These are phyloP conservation scores for Carcharodon carcharias DNA, from an alignment of 2,797 vertebrate genomes.

Conservation along the genomic window DNA sequence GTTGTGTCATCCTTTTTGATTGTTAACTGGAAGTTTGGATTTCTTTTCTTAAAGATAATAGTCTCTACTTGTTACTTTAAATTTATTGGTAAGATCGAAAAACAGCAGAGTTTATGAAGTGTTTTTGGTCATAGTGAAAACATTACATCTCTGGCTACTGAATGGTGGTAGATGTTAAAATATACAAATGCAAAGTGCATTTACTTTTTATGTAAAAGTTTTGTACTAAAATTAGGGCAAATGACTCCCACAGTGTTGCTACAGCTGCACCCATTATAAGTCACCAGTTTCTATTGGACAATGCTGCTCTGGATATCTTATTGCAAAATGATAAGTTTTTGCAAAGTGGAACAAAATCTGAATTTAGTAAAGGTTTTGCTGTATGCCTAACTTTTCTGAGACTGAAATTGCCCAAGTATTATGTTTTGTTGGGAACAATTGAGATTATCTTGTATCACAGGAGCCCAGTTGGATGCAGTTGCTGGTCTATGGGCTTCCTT, in stretches of 20 bases:
- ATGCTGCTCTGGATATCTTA: neutral
- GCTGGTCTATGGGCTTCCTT: neutral
- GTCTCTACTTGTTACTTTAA: neutral
- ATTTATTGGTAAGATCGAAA: neutral
- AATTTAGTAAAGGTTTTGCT: neutral
- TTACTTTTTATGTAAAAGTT: neutral
- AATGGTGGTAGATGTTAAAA: neutral
- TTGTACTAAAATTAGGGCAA: neutral
- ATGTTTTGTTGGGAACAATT: neutral
- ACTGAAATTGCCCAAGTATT: neutral
- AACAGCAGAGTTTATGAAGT: neutral
- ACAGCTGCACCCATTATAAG: neutral
- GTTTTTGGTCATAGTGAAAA: neutral
- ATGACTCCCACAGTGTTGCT: neutral
- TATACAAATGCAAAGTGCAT: neutral
- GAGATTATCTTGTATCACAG: neutral
- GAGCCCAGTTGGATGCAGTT: neutral
- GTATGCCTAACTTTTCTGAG: neutral
- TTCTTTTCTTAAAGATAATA: too few species aligned
- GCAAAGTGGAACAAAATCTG: neutral
- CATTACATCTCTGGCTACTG: neutral
- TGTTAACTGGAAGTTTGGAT: too few species aligned
- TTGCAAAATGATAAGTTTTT: neutral
- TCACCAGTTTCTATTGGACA: neutral
- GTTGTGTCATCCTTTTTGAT: too few species aligned